A percentile compares a stretch with the other conserved stretches of the same genome.
These are phyloP conservation scores for Drosophila limbata DNA, from an alignment of 2,888 invertebrate genomes.

Conservation along the genomic window DNA sequence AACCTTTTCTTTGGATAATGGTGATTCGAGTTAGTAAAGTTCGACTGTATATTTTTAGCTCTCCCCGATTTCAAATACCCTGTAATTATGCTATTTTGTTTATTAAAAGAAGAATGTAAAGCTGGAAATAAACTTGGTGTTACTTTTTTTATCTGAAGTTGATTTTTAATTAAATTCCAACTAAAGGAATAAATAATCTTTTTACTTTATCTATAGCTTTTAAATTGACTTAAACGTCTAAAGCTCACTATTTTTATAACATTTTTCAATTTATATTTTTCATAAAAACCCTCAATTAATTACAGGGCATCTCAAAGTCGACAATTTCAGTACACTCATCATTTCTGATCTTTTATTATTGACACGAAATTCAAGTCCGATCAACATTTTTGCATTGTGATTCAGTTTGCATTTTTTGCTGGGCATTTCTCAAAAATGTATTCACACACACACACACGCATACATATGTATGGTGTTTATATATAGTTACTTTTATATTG, in stretches of 20 bases:
- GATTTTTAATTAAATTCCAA: not conserved
- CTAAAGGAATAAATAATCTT: too few species aligned
- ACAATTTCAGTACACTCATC: not conserved
- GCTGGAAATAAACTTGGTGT: not conserved
- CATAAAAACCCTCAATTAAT: not conserved
- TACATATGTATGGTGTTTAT: not conserved
- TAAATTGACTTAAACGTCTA: too few species aligned
- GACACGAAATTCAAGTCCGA: constrained; percentile 65
- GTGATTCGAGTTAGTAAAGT: too few species aligned
- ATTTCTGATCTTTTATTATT: constrained; percentile 57
- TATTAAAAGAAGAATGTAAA: not conserved
- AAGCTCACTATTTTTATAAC: too few species aligned
- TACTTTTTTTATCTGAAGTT: not conserved
- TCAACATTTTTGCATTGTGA: constrained; percentile 71
- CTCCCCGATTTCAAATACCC: constrained; percentile 11
- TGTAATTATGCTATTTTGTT: not conserved
- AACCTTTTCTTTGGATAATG: too few species aligned
- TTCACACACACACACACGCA: constrained; percentile 25
- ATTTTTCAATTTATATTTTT: too few species aligned
- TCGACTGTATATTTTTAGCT: constrained; percentile 6
- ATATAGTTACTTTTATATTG: constrained; percentile 39
- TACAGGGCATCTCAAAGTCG: constrained; percentile 23
- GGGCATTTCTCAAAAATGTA: constrained; percentile 59
- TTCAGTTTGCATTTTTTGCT: constrained; percentile 68
- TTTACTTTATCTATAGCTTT: too few species aligned